Conservation (phyloP, 2,888 invertebrate genomes). For the Ectobius pallidus region DNA sequence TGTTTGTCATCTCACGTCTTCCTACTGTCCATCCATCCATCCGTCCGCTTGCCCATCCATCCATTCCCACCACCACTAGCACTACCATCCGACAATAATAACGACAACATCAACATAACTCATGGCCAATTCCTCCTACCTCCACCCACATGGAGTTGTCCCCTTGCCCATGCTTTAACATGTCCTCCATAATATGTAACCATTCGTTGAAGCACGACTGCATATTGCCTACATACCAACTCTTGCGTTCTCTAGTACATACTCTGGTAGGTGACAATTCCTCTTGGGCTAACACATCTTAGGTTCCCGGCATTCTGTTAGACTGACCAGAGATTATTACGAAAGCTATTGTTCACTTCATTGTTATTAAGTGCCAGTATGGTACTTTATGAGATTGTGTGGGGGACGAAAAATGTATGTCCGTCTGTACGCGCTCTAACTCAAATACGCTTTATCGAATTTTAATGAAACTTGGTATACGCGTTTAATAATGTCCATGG, state of each 20-base stretch:
- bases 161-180: constrained; percentile 10
- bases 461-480: too few relatives aligned
- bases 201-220: constrained; percentile 25
- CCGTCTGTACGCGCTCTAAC: too few relatives aligned
- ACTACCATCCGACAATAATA: constrained; percentile 22
- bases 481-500: too few relatives aligned
- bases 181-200: constrained; percentile 21
- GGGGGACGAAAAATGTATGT: too few relatives aligned
- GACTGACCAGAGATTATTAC: too few relatives aligned
- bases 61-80: constrained; percentile 18
- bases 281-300: neutral
- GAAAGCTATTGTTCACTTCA: too few relatives aligned
- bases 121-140: constrained; percentile 39
- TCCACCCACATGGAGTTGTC: neutral
- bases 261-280: neutral
- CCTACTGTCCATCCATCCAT: constrained; percentile 30
- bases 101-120: constrained; percentile 37
- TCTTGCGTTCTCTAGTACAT: neutral
- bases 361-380: too few relatives aligned
- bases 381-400: too few relatives aligned
- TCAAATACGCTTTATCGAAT: too few relatives aligned
- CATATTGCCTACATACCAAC: constrained; percentile 25
- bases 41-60: constrained; percentile 18
- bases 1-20: constrained; percentile 37
- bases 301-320: too few relatives aligned